Evolutionary conservation across 2,888 invertebrate species (phyloP), one percentile per base, ranked within the genome.

Genomic region (Callyntrura sp.): DNA sequence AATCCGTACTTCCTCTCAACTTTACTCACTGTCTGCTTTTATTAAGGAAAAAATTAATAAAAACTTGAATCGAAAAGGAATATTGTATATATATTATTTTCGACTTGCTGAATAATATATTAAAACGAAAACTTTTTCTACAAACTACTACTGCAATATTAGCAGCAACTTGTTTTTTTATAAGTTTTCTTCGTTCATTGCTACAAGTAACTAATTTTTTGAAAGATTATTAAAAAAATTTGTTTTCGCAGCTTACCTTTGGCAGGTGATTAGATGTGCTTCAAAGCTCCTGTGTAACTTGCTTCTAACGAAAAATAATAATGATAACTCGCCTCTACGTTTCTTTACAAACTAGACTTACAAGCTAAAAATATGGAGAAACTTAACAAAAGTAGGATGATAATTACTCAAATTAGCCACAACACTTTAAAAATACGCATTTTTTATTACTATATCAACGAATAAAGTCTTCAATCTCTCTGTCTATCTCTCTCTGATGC

Each of bases 251-350:
- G 25, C 89, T 89, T 89, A 89, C 89, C 89, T 85, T 89, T 89
- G 60, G 89, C 89, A 89, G 89, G 89, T 89, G 89, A 85, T 89
- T 89, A 89, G 89, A 85, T 89, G 84, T 85, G 85, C 89, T 89
- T 85, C 89, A 89, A 89, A 89, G 89, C 89, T 89, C 89, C 79
- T 79, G 57, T 57, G 57, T 57, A 6, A 14, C 28, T 65, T 20
- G 9, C 9, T 62, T 12, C 11, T 70, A 51, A 14, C n/a, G 14
- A 55, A n/a, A 65, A 43, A 48, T 9, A 23, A 76, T 23, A 73
- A 57, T 45, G n/a, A 65, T 62, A 76, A 9, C n/a, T n/a, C n/a
- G n/a, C n/a, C n/a, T n/a, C 45, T 76, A n/a, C 43, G 3, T 68
- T n/a, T 35, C 62, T 23, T 9, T 65, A 17, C 45, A 76, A 76